Base-by-base conservation (phyloP, 2,797 vertebrate species). In the Caiman crocodilus region DNA sequence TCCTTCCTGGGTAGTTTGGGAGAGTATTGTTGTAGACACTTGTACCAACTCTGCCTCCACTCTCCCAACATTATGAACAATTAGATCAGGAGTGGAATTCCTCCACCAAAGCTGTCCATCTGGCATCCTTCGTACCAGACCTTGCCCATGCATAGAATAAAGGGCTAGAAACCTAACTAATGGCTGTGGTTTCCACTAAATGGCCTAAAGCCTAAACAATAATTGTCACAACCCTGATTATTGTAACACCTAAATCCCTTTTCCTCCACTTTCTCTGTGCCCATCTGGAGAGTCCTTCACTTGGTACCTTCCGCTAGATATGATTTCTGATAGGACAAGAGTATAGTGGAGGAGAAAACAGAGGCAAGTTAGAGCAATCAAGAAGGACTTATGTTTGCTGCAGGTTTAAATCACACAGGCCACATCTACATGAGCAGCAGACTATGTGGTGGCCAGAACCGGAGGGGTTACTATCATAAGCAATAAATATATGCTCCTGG, bases 321-420 rank as follows among this genome's bases (percentile, higher is more conserved):
- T 16, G 30, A 9, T 63, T 91, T 79, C 69, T 12, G 14, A 82
- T 56, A 60, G 35, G 14, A 26, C n/a, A 74, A 17, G 74, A 94
- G 73, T 59, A 55, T 74, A 32, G 69, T 90, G 89, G 89, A 84
- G 89, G 76, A 91, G 67, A 94, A 71, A 73, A 59, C 76, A 96
- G 76, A 85, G 84, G 73, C 80, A 84, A 92, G 83, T 88, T 71
- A 81, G 71, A 83, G 23, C 71, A 92, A 94, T 57, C 89, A 93
- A 84, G 83, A 90, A 73, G 90, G 67, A 94, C 82, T 10, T 93
- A 65, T 4, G 1, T 90, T 91, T 85, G 65, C 42, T 88, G 91
- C 82, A 90, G 78, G 86, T 76, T 50, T 74, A 56, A 56, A 23
- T 23, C 82, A 71, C 7, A 23, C 4, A 78, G 55, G 42, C 42